phyloP scores from a whole-genome alignment of 2,113 vertebrate genomes.

The Fregetta grallaria region DNA sequence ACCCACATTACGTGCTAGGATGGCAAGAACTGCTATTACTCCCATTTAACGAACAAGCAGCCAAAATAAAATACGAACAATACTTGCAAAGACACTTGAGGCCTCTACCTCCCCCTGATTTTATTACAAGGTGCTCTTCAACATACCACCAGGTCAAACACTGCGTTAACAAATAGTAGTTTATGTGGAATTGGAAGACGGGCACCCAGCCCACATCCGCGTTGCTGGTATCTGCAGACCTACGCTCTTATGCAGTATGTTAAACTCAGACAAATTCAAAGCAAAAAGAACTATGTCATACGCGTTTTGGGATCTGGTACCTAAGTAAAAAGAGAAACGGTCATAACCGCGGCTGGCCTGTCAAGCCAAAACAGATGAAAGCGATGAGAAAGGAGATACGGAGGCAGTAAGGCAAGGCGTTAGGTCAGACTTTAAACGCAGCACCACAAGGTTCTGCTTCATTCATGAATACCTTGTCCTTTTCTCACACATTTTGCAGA shows the following conservation, averaged over 20 bases:
- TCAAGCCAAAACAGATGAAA: not conserved
- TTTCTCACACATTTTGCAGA: not conserved
- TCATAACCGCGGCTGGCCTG: not conserved
- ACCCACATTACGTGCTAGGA: not conserved
- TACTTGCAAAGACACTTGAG: not conserved
- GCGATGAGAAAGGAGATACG: rapidly evolving
- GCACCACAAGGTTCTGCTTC: not conserved
- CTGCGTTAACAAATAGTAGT: not conserved
- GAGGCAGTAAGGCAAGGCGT: not conserved
- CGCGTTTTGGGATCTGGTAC: not conserved
- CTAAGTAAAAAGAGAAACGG: not conserved
- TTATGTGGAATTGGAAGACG: not conserved
- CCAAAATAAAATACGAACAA: not conserved
- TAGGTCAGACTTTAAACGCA: not conserved
- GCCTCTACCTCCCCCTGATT: not conserved
- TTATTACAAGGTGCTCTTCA: not conserved
- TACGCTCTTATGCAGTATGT: no score
- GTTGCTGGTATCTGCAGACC: not conserved
- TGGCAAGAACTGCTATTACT: not conserved
- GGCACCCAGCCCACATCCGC: rapidly evolving
- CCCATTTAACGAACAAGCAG: no score
- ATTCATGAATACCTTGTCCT: not conserved
- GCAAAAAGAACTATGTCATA: not conserved
- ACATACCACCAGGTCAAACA: not conserved
- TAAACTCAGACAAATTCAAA: not conserved